A percentile compares a stretch with the other conserved stretches of the same genome.
Conservation (phyloP, 1,140 invertebrate species). For the Leptopilina boulardi region DNA sequence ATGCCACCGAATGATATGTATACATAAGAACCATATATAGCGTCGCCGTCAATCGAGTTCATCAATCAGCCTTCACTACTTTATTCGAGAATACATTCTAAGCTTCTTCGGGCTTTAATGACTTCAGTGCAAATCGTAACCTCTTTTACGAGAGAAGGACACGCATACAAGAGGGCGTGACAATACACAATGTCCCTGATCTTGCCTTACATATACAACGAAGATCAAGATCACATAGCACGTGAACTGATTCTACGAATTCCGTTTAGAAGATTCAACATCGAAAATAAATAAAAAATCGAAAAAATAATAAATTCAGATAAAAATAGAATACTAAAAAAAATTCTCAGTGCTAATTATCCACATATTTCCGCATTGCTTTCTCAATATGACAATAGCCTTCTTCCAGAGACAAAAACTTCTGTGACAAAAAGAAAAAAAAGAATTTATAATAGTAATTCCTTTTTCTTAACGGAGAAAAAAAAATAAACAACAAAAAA, state of each 20-base stretch:
- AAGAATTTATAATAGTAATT: neutral
- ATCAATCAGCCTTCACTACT: neutral
- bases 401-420: too few relatives aligned
- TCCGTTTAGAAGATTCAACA: too few relatives aligned
- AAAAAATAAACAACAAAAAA: neutral
- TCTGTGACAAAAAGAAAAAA: too few relatives aligned
- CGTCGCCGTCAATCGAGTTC: slow-evolving; percentile 1
- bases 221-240: slow-evolving; percentile 63
- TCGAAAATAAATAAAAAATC: too few relatives aligned
- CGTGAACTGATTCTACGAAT: slow-evolving; percentile 68
- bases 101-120: slow-evolving; percentile 8
- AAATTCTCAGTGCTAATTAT: too few relatives aligned
- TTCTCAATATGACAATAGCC: too few relatives aligned
- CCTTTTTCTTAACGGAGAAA: too few relatives aligned
- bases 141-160: slow-evolving; percentile 16
- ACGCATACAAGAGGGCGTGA: slow-evolving; percentile 24
- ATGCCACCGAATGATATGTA: slow-evolving; percentile 24
- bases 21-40: neutral
- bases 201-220: slow-evolving; percentile 46
- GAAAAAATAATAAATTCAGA: too few relatives aligned
- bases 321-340: too few relatives aligned
- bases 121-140: slow-evolving; percentile 16
- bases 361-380: too few relatives aligned
- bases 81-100: slow-evolving; percentile 8
- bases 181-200: slow-evolving; percentile 1